Base-by-base conservation (phyloP, 2,113 vertebrate genomes). In the Maccullochella peelii region DNA sequence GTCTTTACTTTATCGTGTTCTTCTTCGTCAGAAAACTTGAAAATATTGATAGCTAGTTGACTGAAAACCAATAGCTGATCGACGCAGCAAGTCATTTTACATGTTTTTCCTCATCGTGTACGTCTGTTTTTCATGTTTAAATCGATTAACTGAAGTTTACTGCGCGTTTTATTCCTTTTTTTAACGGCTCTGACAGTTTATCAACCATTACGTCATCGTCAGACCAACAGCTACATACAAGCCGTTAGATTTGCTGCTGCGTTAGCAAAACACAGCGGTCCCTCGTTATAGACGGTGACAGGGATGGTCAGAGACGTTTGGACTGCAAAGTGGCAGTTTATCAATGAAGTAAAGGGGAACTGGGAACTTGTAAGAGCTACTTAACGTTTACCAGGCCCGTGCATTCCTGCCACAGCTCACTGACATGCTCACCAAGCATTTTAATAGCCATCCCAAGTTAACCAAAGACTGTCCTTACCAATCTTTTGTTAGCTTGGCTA, bases 141-240 rank as follows among this genome's bases (percentile, higher is more conserved):
- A 14, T 0, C 30, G 11, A 49, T 33, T 27, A 12, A 0, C 8
- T 4, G 1, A 3, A 9, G 8, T 63, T 12, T 63, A 0, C 0
- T 42, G 3, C 16, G 0, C 30, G 5, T 58, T 72, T 83, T 15
- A 5, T 0, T 40, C 6, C 47, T 50, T 36, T 80, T 71, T 87
- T 42, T 47, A 71, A 80, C 55, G 27, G 23, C 8, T 62, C 49
- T 86, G 66, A 50, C 81, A 49, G 33, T 82, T 77, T 73, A 76
- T 59, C 54, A 20, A 21, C 54, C 40, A 85, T 95, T 44, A 91
- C 94, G 93, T 94, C 95, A 94, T 40, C 72, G 33, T 18, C 61
- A 27, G 74, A 63, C 62, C 40, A 54, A 52, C 73, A 57, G 73
- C 52, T 49, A 47, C 36, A 25, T 49, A 63, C 40, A 14, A 81